A percentile compares a stretch with the other conserved stretches of the same genome.
phyloP scores from a whole-genome alignment of 37 sponge, comb jelly and placozoan genomes.

The Amphimedon queenslandica region DNA sequence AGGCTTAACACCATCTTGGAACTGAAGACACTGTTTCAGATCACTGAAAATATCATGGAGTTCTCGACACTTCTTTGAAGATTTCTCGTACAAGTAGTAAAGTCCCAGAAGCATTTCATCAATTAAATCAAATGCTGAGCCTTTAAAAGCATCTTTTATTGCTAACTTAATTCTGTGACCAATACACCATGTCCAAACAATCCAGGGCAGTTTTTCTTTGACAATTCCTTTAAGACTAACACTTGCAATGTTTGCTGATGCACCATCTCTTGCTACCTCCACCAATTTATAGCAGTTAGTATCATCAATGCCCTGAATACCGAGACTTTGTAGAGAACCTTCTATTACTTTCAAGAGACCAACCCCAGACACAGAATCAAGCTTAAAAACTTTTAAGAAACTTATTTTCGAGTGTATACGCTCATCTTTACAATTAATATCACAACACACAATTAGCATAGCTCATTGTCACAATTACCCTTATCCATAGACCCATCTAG shows the following conservation, averaged over 20 bases:
- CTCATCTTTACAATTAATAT: conserved; percentile 39
- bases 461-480: conserved; percentile 55
- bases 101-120: conserved; percentile 62
- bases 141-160: conserved; percentile 57
- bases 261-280: conserved; percentile 63
- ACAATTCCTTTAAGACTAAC: conserved; percentile 60
- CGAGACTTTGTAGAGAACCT: conserved; percentile 22
- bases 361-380: conserved; percentile 18
- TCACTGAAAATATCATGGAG: conserved; percentile 49
- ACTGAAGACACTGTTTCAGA: conserved; percentile 33
- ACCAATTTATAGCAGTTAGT: conserved; percentile 44
- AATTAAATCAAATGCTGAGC: conserved; percentile 52
- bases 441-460: conserved; percentile 49
- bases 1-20: conserved; percentile 30
- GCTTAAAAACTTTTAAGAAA: conserved; percentile 26
- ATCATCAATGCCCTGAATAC: conserved; percentile 23
- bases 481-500: conserved; percentile 50
- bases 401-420: conserved; percentile 40
- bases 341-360: conserved; percentile 34
- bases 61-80: conserved; percentile 56
- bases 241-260: conserved; percentile 44
- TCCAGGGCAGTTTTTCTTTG: conserved; percentile 43
- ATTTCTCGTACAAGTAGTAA: conserved; percentile 62
- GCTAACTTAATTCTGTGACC: conserved; percentile 61
- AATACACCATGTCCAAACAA: conserved; percentile 82